These are phyloP conservation scores for Pantherophis vulpinus DNA, from an alignment of 2,797 vertebrate species.

Conservation along the genomic window DNA sequence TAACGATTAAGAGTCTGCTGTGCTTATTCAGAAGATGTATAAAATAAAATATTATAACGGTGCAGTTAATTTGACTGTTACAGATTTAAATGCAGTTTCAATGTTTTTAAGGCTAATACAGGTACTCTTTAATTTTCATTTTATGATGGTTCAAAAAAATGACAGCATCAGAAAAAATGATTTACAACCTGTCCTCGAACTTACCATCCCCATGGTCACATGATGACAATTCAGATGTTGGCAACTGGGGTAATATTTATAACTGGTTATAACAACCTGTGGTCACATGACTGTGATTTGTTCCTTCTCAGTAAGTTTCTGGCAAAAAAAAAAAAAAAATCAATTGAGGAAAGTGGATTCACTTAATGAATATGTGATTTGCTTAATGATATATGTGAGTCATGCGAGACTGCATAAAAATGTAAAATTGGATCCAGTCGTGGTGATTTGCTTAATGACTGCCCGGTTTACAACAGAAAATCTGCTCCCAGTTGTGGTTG, in stretches of 20 bases:
- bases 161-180: neutral
- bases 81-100: neutral
- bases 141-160: neutral
- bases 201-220: neutral
- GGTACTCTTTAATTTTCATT: neutral
- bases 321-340: neutral
- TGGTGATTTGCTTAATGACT: neutral
- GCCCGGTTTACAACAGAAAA: neutral
- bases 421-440: neutral
- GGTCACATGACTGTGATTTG: neutral
- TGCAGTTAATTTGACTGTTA: neutral
- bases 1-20: neutral
- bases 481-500: neutral
- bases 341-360: neutral
- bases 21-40: neutral
- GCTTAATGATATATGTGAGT: neutral
- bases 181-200: neutral
- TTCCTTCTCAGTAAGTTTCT: neutral
- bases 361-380: neutral
- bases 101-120: neutral
- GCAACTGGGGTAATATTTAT: neutral
- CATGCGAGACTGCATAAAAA: neutral
- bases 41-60: neutral
- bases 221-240: neutral
- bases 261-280: neutral